Evolutionary conservation across 2,888 invertebrate species (phyloP), one percentile per base, ranked within the genome.

Genomic region (Nebria brevicollis): DNA sequence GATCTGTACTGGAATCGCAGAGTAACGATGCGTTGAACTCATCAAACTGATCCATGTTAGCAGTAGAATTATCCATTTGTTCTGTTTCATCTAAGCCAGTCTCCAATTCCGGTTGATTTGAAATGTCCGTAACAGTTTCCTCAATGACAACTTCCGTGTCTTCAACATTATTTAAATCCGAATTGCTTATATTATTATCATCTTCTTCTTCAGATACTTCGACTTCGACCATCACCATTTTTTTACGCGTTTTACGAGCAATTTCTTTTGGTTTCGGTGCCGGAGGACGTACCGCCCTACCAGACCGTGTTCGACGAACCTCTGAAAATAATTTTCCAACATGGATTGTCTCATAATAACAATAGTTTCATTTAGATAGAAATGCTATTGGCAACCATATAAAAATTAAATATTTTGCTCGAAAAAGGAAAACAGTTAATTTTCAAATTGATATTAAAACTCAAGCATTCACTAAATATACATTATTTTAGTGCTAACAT

Each of bases 241-340:
- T 89, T 86, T 89, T 89, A 83, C 89, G 86, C 77, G 88, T 86
- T 86, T 89, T 88, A 85, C 87, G 85, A 25, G 85, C 85, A 20
- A 86, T 84, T 83, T 87, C 87, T 64, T 87, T 87, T 5, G 87
- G 84, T 70, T 88, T 87, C 25, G 87, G 84, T 15, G 86, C 83
- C 26, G 88, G 84, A 11, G 87, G 82, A 82, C 86, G 84, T 5
- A 90, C 87, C 2, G 89, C 85, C 84, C 92, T 90, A 13, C 92
- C 91, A 1, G 93, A 93, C 75, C 93, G 90, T 20, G 93, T 92
- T 66, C 92, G 90, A 75, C 92, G 89, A 64, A 90, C 92, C 92
- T 83, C 64, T 85, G 84, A 15, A 81, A 72, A 75, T 42, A 82
- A 66, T 65, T 8, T 41, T 66, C 54, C 25, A 13, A 75, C 65